phyloP scores from a whole-genome alignment of 2,888 invertebrate species.

The Torymus auratus region DNA sequence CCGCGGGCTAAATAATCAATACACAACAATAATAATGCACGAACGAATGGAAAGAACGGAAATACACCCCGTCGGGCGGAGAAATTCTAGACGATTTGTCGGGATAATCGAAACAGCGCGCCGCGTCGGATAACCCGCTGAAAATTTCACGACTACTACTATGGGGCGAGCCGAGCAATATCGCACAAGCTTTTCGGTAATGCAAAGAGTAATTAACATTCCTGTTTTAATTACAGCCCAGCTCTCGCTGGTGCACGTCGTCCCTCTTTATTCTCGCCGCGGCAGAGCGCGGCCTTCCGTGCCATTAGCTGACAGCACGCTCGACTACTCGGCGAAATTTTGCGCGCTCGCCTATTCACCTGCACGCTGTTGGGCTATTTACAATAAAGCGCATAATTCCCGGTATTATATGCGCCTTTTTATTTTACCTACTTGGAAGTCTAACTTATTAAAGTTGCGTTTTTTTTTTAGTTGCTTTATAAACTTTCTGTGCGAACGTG shows the following conservation, averaged over 20 bases:
- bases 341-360: conserved; percentile 23
- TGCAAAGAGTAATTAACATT: conserved; percentile 76
- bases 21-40: too few relatives aligned
- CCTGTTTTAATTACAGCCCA: conserved; percentile 75
- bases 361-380: neutral
- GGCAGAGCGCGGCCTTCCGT: conserved; percentile 61
- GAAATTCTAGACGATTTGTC: conserved; percentile 5
- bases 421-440: too few relatives aligned
- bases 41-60: neutral
- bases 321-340: conserved; percentile 20
- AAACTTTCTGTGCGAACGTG: too few relatives aligned
- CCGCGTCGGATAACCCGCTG: neutral
- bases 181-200: conserved; percentile 68
- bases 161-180: conserved; percentile 28
- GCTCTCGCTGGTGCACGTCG: conserved; percentile 39
- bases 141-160: conserved; percentile 22
- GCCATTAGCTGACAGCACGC: conserved; percentile 66
- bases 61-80: too few relatives aligned
- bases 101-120: conserved; percentile 8
- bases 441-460: too few relatives aligned
- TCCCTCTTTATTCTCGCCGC: conserved; percentile 69
- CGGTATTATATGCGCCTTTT: conserved; percentile 32
- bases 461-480: too few relatives aligned
- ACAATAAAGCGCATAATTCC: conserved; percentile 39
- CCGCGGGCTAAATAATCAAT: too few relatives aligned